phyloP scores from a whole-genome alignment of 2,888 invertebrate species.

The Epinotia ramella region DNA sequence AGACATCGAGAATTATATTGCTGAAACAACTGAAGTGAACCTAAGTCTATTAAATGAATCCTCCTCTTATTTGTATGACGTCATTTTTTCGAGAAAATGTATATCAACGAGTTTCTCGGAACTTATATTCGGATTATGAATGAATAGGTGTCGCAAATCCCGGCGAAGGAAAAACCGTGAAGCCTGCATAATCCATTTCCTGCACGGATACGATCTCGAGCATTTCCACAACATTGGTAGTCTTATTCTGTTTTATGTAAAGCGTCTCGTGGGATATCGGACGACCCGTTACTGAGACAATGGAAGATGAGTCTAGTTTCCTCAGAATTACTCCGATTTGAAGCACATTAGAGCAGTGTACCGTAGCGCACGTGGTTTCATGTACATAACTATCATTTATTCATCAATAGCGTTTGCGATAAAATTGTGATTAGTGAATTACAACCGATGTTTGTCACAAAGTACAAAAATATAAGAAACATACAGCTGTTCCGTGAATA shows the following conservation, averaged over 20 bases:
- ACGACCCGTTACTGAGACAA: conserved; percentile 29
- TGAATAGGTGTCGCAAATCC: background rate
- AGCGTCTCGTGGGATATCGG: conserved; percentile 33
- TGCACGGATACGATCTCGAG: background rate
- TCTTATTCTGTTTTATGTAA: conserved; percentile 19
- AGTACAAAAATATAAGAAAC: conserved; percentile 7
- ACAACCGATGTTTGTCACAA: background rate
- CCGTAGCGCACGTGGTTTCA: conserved; percentile 6
- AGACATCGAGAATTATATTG: too few relatives aligned
- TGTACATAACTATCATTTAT: background rate
- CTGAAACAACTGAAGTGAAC: too few relatives aligned
- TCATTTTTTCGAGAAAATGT: too few relatives aligned
- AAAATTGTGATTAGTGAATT: background rate
- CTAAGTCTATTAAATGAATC: too few relatives aligned
- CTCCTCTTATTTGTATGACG: too few relatives aligned
- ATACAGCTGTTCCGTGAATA: conserved; percentile 24
- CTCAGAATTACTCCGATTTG: conserved; percentile 23
- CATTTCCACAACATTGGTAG: conserved; percentile 5
- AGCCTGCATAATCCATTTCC: background rate
- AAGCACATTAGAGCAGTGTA: conserved; percentile 18
- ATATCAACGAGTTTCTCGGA: too few relatives aligned
- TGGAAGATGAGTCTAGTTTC: conserved; percentile 21
- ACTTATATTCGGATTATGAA: background rate
- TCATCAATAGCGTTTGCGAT: too few relatives aligned
- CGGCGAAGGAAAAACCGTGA: background rate